Percentiles rank a stretch among this genome's conserved stretches.
Evolutionary conservation across 1,140 invertebrate species (phyloP).

Genomic region (Araneus ventricosus): DNA sequence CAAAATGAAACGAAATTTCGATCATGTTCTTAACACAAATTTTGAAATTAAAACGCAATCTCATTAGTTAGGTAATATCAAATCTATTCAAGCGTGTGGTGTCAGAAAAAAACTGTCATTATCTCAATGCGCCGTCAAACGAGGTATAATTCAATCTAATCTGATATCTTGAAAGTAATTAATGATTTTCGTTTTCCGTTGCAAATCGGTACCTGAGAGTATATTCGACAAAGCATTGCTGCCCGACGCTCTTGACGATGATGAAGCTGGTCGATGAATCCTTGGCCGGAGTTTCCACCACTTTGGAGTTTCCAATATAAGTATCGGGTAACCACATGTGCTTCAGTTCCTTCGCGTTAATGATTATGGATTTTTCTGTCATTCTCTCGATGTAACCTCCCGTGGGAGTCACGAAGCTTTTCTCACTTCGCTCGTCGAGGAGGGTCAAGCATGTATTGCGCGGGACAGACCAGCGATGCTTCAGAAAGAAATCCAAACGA

Average conservation of each 20-base stretch:
- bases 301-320: conserved; percentile 91
- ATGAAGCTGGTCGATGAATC: conserved; percentile 63
- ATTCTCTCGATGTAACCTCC: neutral
- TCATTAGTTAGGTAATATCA: too few species aligned
- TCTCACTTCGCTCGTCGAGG: neutral
- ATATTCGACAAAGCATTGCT: conserved; percentile 56
- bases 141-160: neutral
- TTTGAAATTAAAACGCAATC: too few species aligned
- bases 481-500: conserved; percentile 64
- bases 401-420: neutral
- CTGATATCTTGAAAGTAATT: neutral
- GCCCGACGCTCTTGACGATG: neutral
- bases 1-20: too few species aligned
- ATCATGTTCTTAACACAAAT: too few species aligned
- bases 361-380: conserved; percentile 13
- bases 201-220: conserved; percentile 64
- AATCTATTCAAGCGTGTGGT: too few species aligned
- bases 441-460: neutral
- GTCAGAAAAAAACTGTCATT: neutral
- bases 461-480: conserved; percentile 46
- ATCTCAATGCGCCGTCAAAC: too few species aligned
- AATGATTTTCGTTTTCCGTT: neutral
- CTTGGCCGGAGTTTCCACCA: conserved; percentile 81
- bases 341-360: conserved; percentile 53
- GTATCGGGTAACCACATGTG: conserved; percentile 91